These are phyloP conservation scores for Syrrhaptes paradoxus DNA, from an alignment of 2,113 vertebrate genomes.

Conservation along the genomic window DNA sequence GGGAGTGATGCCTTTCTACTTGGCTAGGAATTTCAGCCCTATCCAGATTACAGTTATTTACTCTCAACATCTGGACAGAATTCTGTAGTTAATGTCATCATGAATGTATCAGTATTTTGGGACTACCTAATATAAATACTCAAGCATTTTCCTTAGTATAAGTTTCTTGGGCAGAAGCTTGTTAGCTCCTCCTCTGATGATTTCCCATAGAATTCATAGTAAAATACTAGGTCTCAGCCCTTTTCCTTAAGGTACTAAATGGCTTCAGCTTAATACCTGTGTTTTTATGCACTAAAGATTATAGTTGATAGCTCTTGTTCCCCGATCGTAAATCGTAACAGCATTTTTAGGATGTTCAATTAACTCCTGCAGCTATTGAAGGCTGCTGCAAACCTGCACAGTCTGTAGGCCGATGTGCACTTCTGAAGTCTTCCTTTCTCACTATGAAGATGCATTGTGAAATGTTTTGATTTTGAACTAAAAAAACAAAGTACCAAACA, in stretches of 20 bases:
- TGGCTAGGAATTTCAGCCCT: neutral
- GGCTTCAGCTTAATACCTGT: neutral
- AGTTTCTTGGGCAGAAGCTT: neutral
- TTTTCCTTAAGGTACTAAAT: neutral
- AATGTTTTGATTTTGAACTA: neutral
- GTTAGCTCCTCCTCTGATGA: neutral
- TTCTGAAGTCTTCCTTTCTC: neutral
- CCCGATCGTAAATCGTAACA: neutral
- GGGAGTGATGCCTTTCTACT: neutral
- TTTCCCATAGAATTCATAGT: neutral
- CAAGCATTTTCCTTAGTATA: neutral
- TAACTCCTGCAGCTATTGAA: neutral
- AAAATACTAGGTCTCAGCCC: neutral
- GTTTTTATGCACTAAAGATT: neutral
- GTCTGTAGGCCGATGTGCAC: neutral
- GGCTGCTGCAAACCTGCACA: neutral
- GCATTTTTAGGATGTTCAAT: neutral
- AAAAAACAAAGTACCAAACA: neutral
- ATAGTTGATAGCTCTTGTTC: neutral
- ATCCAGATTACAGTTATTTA: neutral
- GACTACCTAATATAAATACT: neutral
- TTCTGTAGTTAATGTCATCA: neutral
- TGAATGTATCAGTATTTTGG: neutral
- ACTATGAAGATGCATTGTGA: rapidly evolving
- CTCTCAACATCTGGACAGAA: neutral